These are phyloP conservation scores for Mobula hypostoma DNA, from an alignment of 2,113 vertebrate genomes.

Conservation along the genomic window DNA sequence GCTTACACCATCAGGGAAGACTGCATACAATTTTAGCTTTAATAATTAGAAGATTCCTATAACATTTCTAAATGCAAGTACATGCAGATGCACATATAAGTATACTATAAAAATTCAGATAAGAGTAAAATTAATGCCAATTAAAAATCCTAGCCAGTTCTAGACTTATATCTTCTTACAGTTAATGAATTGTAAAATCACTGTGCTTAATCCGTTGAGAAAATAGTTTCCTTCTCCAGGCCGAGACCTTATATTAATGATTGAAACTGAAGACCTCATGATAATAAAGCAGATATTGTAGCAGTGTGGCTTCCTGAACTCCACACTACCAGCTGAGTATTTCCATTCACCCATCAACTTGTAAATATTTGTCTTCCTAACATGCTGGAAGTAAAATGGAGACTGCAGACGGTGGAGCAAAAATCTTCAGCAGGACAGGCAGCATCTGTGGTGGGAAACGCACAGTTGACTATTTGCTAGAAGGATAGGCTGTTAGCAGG, in stretches of 20 bases:
- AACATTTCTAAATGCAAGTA: neutral
- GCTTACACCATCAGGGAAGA: neutral
- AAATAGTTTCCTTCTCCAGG: neutral
- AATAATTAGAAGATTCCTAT: neutral
- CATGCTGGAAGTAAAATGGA: neutral
- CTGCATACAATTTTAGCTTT: neutral
- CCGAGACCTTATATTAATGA: neutral
- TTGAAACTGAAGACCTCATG: neutral
- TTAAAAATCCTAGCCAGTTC: neutral
- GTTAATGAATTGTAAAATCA: neutral
- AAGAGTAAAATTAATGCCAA: neutral
- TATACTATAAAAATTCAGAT: neutral
- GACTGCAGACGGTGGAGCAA: no score
- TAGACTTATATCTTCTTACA: neutral
- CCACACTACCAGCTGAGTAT: neutral
- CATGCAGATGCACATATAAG: neutral
- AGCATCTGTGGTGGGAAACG: no score
- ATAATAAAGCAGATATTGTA: neutral
- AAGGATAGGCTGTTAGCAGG: neutral
- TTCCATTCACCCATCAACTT: neutral
- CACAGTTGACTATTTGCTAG: no score
- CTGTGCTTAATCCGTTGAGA: neutral
- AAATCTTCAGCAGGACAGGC: no score
- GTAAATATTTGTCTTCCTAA: neutral
- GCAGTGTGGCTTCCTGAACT: neutral